Evolutionary conservation across 2,888 invertebrate species (phyloP).

Genomic region (Pollenia amentaria): DNA sequence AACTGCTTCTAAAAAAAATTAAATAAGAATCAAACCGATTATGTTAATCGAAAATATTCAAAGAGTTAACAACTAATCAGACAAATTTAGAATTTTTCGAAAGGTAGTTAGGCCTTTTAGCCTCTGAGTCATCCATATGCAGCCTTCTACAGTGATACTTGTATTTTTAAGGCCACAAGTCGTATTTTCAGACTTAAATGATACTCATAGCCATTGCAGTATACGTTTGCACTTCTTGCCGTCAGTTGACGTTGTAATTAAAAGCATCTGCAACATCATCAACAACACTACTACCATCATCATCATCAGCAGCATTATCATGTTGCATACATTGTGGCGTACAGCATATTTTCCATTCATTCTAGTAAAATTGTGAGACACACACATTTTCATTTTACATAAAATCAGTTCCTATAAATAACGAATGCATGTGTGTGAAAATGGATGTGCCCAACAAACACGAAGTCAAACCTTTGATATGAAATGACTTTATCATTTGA

Average conservation of each 20-base stretch:
- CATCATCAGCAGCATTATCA: slow-evolving; percentile 1
- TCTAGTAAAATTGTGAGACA: slow-evolving; percentile 35
- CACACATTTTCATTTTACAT: not conserved
- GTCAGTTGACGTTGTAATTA: slow-evolving; percentile 65
- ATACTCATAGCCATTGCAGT: slow-evolving; percentile 6
- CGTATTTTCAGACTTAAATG: not conserved
- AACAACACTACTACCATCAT: not conserved
- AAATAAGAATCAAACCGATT: no score
- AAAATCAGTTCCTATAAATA: not conserved
- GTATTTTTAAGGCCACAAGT: slow-evolving; percentile 34
- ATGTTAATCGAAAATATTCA: no score
- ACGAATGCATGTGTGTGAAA: not conserved
- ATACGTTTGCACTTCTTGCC: slow-evolving; percentile 22
- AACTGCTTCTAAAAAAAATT: no score
- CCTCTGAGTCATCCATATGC: not conserved
- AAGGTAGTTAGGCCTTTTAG: no score
- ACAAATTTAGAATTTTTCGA: no score
- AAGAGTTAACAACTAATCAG: no score
- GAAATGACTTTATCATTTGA: no score
- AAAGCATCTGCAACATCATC: slow-evolving; percentile 64
- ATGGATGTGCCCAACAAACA: not conserved
- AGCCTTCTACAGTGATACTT: not conserved
- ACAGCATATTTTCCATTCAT: slow-evolving; percentile 48
- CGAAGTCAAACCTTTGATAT: no score
- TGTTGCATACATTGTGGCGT: slow-evolving; percentile 28